Evolutionary conservation across 2,113 vertebrate genomes (phyloP).

Genomic region (Carassius auratus): DNA sequence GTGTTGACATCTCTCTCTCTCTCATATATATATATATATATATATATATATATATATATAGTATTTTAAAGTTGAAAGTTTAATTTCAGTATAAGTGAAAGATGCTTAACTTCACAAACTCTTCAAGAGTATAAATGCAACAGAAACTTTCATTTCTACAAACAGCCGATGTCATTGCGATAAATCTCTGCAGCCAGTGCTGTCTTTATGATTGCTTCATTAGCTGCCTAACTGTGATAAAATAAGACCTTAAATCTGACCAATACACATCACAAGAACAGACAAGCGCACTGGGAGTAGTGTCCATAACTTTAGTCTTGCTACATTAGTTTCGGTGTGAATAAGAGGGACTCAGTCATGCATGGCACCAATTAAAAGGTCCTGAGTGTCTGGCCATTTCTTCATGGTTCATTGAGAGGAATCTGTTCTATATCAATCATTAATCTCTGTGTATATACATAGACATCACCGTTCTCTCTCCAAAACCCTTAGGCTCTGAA

Average conservation of each 20-base stretch:
- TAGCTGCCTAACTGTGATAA: constrained; percentile 35
- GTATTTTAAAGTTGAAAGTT: too few species aligned
- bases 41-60: too few species aligned
- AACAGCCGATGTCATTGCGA: not conserved
- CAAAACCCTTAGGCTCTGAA: constrained; percentile 28
- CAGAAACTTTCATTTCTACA: not conserved
- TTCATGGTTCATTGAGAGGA: constrained; percentile 41
- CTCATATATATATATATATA: too few species aligned
- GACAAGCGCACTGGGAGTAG: not conserved
- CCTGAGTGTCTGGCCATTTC: constrained; percentile 26
- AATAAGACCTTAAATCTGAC: constrained; percentile 29
- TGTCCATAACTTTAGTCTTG: constrained; percentile 46
- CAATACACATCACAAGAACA: constrained; percentile 25
- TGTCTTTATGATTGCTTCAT: constrained; percentile 29
- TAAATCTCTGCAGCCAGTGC: constrained; percentile 28
- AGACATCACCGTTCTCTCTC: constrained; percentile 32
- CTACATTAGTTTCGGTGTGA: constrained; percentile 39
- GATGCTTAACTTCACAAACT: not conserved
- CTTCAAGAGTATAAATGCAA: not conserved
- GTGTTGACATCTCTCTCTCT: too few species aligned
- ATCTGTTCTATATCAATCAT: constrained; percentile 19
- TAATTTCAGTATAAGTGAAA: not conserved
- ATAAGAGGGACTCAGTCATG: constrained; percentile 28
- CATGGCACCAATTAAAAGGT: constrained; percentile 35
- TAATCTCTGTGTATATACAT: constrained; percentile 22